A percentile compares a stretch with the other conserved stretches of the same genome.
phyloP scores from a whole-genome alignment of 2,113 vertebrate genomes.

The Lontra canadensis region DNA sequence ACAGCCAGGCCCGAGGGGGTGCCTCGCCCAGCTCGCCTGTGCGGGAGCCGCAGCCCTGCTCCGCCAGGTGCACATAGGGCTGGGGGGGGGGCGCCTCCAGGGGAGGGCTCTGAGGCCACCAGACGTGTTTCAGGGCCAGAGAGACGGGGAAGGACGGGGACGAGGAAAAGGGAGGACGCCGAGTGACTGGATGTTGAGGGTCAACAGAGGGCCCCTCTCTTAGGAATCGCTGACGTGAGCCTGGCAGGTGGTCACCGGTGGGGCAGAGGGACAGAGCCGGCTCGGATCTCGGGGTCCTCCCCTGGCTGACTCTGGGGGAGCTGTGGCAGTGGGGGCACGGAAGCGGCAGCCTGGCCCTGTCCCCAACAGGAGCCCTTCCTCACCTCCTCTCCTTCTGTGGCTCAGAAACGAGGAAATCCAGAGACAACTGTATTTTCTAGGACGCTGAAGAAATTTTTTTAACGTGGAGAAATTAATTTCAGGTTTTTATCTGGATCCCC shows the following conservation, averaged over 20 bases:
- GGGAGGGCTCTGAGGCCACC: neutral
- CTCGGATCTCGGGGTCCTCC: neutral
- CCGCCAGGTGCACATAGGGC: neutral
- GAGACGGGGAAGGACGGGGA: neutral
- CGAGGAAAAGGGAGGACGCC: neutral
- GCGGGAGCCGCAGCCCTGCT: neutral
- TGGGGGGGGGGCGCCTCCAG: neutral
- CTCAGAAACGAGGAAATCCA: neutral
- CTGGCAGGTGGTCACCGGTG: rapidly evolving
- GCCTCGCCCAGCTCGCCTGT: neutral
- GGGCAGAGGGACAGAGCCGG: neutral
- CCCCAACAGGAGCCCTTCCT: rapidly evolving
- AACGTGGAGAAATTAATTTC: too few relatives aligned
- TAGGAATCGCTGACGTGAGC: rapidly evolving
- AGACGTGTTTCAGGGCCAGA: neutral
- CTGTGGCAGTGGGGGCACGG: neutral
- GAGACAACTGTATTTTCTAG: neutral
- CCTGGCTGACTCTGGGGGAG: neutral
- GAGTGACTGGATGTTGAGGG: rapidly evolving
- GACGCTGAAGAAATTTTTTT: neutral
- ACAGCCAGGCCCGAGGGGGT: neutral
- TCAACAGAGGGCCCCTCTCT: neutral
- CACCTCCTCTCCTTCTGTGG: neutral
- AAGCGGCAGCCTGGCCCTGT: neutral
- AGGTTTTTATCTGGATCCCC: neutral